Conservation (phyloP, 2,113 vertebrate species). For the Zapornia atra region DNA sequence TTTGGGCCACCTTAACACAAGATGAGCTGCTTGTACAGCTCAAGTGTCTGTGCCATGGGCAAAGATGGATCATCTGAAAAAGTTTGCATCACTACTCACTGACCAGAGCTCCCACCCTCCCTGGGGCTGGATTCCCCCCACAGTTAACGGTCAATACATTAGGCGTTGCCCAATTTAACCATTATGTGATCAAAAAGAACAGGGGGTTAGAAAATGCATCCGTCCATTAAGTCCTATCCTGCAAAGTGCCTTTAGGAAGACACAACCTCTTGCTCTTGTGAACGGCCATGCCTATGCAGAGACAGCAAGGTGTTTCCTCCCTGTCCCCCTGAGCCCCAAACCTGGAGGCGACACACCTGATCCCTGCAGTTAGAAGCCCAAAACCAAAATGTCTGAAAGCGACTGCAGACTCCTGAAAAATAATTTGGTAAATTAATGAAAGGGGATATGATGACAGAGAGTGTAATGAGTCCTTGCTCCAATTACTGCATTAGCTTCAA, state of each 20-base stretch:
- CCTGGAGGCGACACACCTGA: not conserved
- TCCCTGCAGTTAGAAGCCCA: not conserved
- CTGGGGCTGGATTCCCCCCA: not conserved
- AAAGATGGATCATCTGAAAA: not conserved
- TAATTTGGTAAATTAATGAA: not conserved
- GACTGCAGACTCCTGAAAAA: not conserved
- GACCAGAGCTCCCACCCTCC: not conserved
- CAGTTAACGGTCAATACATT: not conserved
- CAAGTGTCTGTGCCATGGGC: fast-evolving
- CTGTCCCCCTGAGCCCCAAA: not conserved
- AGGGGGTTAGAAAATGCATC: not conserved
- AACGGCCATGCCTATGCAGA: fast-evolving
- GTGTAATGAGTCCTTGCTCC: not conserved
- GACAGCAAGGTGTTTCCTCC: not conserved
- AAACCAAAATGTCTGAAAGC: not conserved
- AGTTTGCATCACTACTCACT: not conserved
- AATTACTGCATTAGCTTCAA: not conserved
- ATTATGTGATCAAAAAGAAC: not conserved
- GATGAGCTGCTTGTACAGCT: not conserved
- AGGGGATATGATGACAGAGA: not conserved
- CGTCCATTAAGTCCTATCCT: not conserved
- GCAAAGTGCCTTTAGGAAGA: not conserved
- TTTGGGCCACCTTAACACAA: not conserved
- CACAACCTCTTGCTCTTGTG: not conserved
- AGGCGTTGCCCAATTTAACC: not conserved